These are phyloP conservation scores for Tinea pellionella DNA, from an alignment of 2,888 invertebrate species.

Conservation along the genomic window DNA sequence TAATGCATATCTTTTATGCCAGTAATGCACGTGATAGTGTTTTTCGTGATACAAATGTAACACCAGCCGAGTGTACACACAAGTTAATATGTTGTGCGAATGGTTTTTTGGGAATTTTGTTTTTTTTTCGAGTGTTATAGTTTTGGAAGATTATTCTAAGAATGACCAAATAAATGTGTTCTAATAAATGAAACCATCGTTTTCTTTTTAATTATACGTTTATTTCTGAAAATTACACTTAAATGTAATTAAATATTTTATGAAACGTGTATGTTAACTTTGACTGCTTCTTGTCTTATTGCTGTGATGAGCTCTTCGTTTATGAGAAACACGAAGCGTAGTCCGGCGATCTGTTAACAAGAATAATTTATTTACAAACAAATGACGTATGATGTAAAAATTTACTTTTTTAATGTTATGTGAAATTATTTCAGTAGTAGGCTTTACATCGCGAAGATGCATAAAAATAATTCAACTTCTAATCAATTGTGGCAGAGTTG, in stretches of 20 bases:
- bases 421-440: too few species aligned
- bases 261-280: conserved; percentile 71
- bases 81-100: conserved; percentile 17
- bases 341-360: conserved; percentile 80
- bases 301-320: conserved; percentile 92
- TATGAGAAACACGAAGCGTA: conserved; percentile 92
- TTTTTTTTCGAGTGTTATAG: conserved; percentile 53
- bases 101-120: conserved; percentile 31
- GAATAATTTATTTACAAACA: conserved; percentile 15
- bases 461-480: too few species aligned
- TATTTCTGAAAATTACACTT: conserved; percentile 14
- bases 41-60: conserved; percentile 52
- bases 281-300: conserved; percentile 89
- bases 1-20: conserved; percentile 56
- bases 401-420: too few species aligned
- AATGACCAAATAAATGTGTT: conserved; percentile 70
- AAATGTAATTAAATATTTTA: background rate
- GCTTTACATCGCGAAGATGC: too few species aligned
- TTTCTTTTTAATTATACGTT: conserved; percentile 24
- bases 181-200: conserved; percentile 43
- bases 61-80: conserved; percentile 7
- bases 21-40: conserved; percentile 63
- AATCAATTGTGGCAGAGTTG: too few species aligned
- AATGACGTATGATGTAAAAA: too few species aligned
- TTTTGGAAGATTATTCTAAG: conserved; percentile 53